Evolutionary conservation across 2,888 invertebrate species (phyloP), one percentile per base, ranked within the genome.

Genomic region (Dryococelus australis): DNA sequence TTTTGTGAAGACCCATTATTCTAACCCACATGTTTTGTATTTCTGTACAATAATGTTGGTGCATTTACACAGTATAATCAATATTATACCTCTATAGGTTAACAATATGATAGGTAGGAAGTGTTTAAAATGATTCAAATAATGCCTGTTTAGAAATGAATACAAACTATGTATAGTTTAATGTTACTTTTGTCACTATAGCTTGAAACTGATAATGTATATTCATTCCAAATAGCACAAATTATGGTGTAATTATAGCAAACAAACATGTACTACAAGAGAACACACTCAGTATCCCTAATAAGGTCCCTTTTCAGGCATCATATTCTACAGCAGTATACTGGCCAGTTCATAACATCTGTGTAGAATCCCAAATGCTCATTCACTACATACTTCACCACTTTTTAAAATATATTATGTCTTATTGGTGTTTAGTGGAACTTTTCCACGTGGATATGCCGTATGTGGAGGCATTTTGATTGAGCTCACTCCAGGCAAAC

Each of bases 191-290:
- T 81, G 26, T 26, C 81, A 81, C 35, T 35, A 27, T 81, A 26
- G 26, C 13, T 81, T 81, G 12, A 35, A 81, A 79, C 6, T 79
- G 16, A 81, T 35, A 35, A 12, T 81, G 16, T 81, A 8, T 27
- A 81, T 8, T 35, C 20, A 12, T 65, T 20, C 5, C 4, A 65
- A 65, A 20, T 65, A 65, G n/a, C n/a, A n/a, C n/a, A n/a, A n/a
- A n/a, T n/a, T n/a, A n/a, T n/a, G n/a, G n/a, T n/a, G n/a, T n/a
- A 81, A 81, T 81, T 35, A 81, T 81, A 81, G 35, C 81, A 81
- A 10, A 27, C 26, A 79, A 79, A 79, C 79, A 79, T 79, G 9
- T 81, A 27, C 27, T 81, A 26, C 27, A 26, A 10, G 13, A 81
- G 12, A 81, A 81, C 26, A 27, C 81, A 12, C n/a, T n/a, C n/a